A percentile compares a stretch with the other conserved stretches of the same genome.
Evolutionary conservation across 2,888 invertebrate genomes (phyloP).

Genomic region (Encarsia formosa): DNA sequence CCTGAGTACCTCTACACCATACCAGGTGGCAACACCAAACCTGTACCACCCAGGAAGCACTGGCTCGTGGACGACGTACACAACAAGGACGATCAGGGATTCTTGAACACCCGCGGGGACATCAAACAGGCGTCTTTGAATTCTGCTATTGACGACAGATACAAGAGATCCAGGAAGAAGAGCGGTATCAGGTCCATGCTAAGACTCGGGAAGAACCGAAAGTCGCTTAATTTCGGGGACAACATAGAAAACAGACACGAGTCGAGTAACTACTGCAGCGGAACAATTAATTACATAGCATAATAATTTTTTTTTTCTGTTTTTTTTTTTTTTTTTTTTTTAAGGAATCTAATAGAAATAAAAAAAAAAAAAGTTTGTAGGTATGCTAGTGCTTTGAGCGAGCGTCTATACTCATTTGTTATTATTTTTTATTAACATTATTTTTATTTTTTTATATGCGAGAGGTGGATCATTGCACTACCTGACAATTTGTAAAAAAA

Average conservation of each 20-base stretch:
- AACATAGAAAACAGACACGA: constrained; percentile 47
- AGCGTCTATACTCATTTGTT: too few species aligned
- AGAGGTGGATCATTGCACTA: constrained; percentile 21
- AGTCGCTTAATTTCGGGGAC: constrained; percentile 49
- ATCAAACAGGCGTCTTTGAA: constrained; percentile 79
- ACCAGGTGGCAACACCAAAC: constrained; percentile 45
- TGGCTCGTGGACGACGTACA: constrained; percentile 73
- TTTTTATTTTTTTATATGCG: constrained; percentile 11
- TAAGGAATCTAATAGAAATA: constrained; percentile 16
- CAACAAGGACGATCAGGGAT: constrained; percentile 55
- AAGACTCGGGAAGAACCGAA: constrained; percentile 47
- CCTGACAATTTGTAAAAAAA: constrained; percentile 31
- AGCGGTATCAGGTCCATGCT: constrained; percentile 49
- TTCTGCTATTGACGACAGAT: constrained; percentile 53
- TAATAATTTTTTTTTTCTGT: constrained; percentile 38
- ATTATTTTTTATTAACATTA: constrained; percentile 14
- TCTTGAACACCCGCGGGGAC: constrained; percentile 61
- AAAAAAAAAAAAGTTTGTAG: too few species aligned
- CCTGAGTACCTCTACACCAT: constrained; percentile 47
- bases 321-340: constrained; percentile 6
- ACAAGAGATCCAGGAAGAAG: constrained; percentile 48
- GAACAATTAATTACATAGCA: constrained; percentile 50
- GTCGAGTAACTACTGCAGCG: constrained; percentile 48
- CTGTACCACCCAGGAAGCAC: constrained; percentile 66
- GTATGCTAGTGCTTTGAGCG: too few species aligned